Evolutionary conservation across 2,888 invertebrate genomes (phyloP), one percentile per base, ranked within the genome.

Genomic region (Leucophenga maculata): DNA sequence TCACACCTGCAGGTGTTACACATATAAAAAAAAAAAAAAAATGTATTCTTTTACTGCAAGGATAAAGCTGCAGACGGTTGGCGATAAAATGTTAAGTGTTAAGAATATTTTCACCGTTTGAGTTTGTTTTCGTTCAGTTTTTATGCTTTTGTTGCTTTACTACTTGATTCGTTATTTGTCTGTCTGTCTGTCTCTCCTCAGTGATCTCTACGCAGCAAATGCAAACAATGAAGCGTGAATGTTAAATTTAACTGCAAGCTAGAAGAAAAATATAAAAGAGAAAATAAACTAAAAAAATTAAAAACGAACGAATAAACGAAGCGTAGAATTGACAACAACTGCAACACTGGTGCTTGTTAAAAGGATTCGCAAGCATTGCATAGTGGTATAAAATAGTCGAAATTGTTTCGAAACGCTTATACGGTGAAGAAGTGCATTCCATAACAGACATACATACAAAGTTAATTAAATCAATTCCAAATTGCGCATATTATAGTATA

Each of bases 221-320:
- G 69, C 59, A 62, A 65, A 50, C 70, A 69, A 73, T 75, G 74
- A 72, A 73, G 75, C 75, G 67, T 70, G 70, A 77, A 72, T 71
- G 69, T 48, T 71, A 50, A 59, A 74, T 70, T 73, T 74, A 74
- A 74, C 69, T 72, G 73, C 68, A 68, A 65, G 65, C n/a, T 18
- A 44, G 6, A 22, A 26, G 39, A 55, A 16, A 11, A 54, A 13
- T 16, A 50, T 18, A n/a, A 16, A 6, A 6, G 13, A 16, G 16
- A 50, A 8, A 64, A 26, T 3, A 52, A 65, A 65, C 8, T 52
- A 64, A 16, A 44, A 18, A 54, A 22, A 32, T 8, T 20, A 46
- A 64, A 52, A 26, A 48, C 32, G 26, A 57, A 16, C 16, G 16
- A 55, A 48, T 16, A 69, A 64, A 32, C 13, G 3, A 26, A 60